phyloP scores from a whole-genome alignment of 92 coral and sea anemone species.

The Siderastrea radians region DNA sequence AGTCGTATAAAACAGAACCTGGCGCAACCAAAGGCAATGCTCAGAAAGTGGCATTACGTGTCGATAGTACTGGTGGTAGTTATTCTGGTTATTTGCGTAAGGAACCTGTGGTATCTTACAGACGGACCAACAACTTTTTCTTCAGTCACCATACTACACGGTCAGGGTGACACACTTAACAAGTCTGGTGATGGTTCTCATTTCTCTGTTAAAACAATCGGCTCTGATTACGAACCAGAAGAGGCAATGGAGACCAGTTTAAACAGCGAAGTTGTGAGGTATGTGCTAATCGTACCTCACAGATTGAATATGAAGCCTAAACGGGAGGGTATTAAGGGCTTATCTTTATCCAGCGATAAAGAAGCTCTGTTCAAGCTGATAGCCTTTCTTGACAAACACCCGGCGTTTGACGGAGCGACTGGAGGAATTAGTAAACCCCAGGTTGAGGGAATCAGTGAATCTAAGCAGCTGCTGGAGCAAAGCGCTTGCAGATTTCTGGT shows the following conservation, averaged over 20 bases:
- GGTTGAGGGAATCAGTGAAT: neutral
- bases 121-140: neutral
- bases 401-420: constrained; percentile 17
- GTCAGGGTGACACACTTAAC: neutral
- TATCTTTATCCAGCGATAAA: neutral
- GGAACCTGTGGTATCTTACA: constrained; percentile 24
- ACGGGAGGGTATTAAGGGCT: neutral
- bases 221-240: constrained; percentile 15
- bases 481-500: constrained; percentile 38
- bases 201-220: constrained; percentile 5
- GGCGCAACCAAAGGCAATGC: neutral
- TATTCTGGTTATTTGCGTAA: neutral
- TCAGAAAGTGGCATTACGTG: constrained; percentile 14
- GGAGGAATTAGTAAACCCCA: neutral
- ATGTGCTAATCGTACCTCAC: neutral
- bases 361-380: neutral
- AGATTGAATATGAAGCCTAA: neutral
- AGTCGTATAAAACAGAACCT: neutral
- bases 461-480: neutral
- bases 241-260: neutral
- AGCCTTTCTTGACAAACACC: constrained; percentile 11
- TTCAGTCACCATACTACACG: neutral
- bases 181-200: neutral
- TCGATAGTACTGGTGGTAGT: neutral
- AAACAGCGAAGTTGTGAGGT: neutral